phyloP scores from a whole-genome alignment of 2,797 vertebrate species.

The Gymnocypris eckloni region DNA sequence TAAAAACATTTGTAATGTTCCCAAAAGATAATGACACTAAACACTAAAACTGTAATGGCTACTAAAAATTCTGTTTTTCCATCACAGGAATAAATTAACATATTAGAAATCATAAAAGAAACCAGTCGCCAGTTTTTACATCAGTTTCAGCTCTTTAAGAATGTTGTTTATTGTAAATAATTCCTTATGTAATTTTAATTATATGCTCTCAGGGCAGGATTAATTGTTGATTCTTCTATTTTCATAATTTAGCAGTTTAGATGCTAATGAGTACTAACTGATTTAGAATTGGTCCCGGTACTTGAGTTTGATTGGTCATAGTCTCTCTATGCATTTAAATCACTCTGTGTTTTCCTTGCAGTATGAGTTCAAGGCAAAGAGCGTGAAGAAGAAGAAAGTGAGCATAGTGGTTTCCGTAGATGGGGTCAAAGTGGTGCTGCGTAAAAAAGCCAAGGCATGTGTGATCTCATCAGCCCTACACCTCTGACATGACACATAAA shows the following conservation, averaged over 20 bases:
- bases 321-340: neutral
- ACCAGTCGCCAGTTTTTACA: neutral
- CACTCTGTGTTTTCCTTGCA: constrained; percentile 60
- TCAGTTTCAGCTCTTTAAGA: neutral
- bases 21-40: neutral
- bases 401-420: constrained; percentile 88
- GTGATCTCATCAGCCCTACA: neutral
- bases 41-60: neutral
- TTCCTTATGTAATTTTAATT: constrained; percentile 3
- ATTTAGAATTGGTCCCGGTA: neutral
- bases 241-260: constrained; percentile 24
- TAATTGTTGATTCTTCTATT: neutral
- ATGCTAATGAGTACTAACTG: constrained; percentile 11
- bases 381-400: constrained; percentile 91
- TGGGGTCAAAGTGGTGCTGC: constrained; percentile 82
- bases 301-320: neutral
- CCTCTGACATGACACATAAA: neutral
- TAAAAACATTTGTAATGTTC: neutral
- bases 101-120: neutral
- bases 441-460: constrained; percentile 88
- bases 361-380: constrained; percentile 95
- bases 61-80: neutral
- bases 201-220: neutral
- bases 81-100: neutral
- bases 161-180: neutral